Base-by-base conservation (phyloP, 2,888 invertebrate species). In the Conomelus anceps region DNA sequence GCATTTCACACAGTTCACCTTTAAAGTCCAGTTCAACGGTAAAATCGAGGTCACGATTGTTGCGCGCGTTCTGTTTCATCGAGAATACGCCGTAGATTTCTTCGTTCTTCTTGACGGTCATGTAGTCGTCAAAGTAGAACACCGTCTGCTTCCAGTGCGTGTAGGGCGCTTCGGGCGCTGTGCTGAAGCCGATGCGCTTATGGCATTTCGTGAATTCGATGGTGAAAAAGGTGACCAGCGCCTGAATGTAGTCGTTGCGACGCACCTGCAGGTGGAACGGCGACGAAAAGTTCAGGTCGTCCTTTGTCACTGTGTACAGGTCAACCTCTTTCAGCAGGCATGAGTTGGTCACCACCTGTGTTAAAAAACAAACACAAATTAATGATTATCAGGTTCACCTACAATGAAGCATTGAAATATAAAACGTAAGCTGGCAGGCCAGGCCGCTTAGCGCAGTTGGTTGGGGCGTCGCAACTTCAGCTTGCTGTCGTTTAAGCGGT, bases 91-190 rank as follows among this genome's bases (percentile, higher is more conserved):
- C 99, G 88, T 95, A 96, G 90, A 99, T 96, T 93, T 98, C 98
- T 93, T 99, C 99, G 89, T 96, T 96, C 92, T 98, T 98, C 93
- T 99, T 99, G 41, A 98, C 98, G 1, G 99, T 99, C 95, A 99
- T 96, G 92, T 98, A 91, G 92, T 99, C 98, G 93, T 98, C 97
- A 92, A 99, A 96, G 93, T 99, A 99, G 94, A 99, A 99, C 88
- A 99, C 99, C 9, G 97, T 98, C 94, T 99, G 99, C 93, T 99
- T 99, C 99, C 99, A 99, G 94, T 99, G 99, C 23, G 99, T 99
- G 94, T 99, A 99, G 29, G 98, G 97, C 0, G 98, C 97, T 93
- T 99, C 99, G 0, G 99, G 99, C 0, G 98, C 98, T 90, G 99
- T 99, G 92, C 99, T 99, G 94, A 99, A 99, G 23, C 99, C 99